These are phyloP conservation scores for Drosophila hydei DNA, from an alignment of 1,140 invertebrate genomes.

Conservation along the genomic window DNA sequence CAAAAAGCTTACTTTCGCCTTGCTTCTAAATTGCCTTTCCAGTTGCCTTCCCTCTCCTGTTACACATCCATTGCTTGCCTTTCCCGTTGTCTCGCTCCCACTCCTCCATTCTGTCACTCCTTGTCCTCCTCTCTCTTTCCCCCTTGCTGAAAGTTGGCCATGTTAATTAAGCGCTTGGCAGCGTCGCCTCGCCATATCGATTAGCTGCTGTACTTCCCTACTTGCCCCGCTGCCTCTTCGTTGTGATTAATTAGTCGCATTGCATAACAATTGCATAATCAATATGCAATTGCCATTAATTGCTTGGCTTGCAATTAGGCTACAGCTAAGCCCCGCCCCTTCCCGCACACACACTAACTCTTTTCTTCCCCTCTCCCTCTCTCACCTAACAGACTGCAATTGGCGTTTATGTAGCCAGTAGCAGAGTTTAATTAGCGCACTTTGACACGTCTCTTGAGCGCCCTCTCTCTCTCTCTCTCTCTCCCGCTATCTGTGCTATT, in stretches of 20 bases:
- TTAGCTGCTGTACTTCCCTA: conserved; percentile 38
- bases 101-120: conserved; percentile 9
- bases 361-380: neutral
- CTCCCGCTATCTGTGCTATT: neutral
- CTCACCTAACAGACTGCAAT: neutral
- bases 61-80: neutral
- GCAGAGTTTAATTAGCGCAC: conserved; percentile 43
- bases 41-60: neutral
- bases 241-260: conserved; percentile 72
- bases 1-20: conserved; percentile 1
- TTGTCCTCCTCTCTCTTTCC: neutral
- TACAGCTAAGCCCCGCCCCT: neutral
- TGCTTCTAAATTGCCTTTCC: conserved; percentile 8
- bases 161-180: conserved; percentile 59
- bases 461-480: neutral
- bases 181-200: conserved; percentile 44
- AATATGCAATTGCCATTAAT: conserved; percentile 67
- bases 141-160: conserved; percentile 55
- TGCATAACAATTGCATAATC: conserved; percentile 80
- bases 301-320: conserved; percentile 59
- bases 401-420: conserved; percentile 14
- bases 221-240: conserved; percentile 8
- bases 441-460: conserved; percentile 4
- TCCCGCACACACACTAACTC: too few relatives aligned
- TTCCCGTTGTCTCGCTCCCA: neutral